Evolutionary conservation across 2,113 vertebrate species (phyloP), one percentile per base, ranked within the genome.

Genomic region (Hippolais icterina): DNA sequence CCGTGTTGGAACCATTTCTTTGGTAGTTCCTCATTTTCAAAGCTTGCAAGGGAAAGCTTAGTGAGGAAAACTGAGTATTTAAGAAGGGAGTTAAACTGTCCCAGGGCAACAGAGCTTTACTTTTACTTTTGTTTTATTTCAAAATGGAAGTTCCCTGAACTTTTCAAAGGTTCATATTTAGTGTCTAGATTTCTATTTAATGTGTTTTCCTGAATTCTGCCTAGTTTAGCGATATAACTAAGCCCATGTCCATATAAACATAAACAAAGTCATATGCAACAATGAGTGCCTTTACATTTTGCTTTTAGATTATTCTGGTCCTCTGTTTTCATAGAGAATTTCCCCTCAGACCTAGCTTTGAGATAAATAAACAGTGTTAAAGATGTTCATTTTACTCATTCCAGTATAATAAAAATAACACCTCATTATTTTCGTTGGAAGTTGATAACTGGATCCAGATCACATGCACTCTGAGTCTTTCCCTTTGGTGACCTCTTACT

Each of bases 381-480:
- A 87, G 25, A 87, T 95, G 80, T 56, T 93, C 53, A 87, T 95
- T 94, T 91, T 91, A 81, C 25, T 96, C 77, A 89, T 96, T 93
- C 90, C 57, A 59, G 6, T 80, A 47, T 74, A 81, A 71, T 60
- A 91, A 96, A 96, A 96, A 92, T 93, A 91, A 89, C 85, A 95
- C 57, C 47, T 87, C 68, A 42, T 60, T 90, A 72, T 87, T 90
- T 95, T 89, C 17, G 28, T 71, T 90, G 22, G 13, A 65, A 50
- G 70, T 60, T 50, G 63, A 90, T 94, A 92, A 97, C 46, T 72
- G 44, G 61, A 85, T 79, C 53, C 91, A 96, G 91, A 91, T 83
- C 93, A 61, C 80, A 95, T 39, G 20, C 66, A 60, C 42, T 70
- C 20, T 66, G 77, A 94, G 49, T 54, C 83, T 96, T 94, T 89